Base-by-base conservation (phyloP, 2,113 vertebrate species). In the Hassar affinis region DNA sequence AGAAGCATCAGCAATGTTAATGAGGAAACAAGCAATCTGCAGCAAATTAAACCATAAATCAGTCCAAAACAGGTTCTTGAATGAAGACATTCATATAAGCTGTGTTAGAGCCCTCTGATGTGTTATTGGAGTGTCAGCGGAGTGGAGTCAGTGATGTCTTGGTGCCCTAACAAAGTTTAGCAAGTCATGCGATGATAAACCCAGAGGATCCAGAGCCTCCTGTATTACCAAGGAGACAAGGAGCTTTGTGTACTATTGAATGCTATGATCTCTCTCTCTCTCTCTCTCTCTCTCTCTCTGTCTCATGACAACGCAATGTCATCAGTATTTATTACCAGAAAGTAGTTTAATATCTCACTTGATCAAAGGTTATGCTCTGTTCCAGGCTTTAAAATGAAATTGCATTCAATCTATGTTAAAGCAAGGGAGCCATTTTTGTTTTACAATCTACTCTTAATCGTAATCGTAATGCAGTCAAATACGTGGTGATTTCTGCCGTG, bases 231-330 rank as follows among this genome's bases (percentile, higher is more conserved):
- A 52, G 18, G 35, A 66, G 45, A 57, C 80, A n/a, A 35, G 33
- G 12, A 66, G 47, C 81, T 75, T 42, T 84, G 82, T 88, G 52
- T 54, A 49, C 42, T 79, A 68, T 49, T 57, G 15, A 27, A 74
- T 87, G 68, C 80, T 25, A 27, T 81, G 8, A 69, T 56, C 54
- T 47, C 33, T 30, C 27, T 62, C 27, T 61, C n/a, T 14, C 25
- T 27, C n/a, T 30, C 59, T 62, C 59, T 62, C 59, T 27, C 61
- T 17, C 27, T 17, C 12, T 8, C 10, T 51, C 45, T 80, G 0
- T 80, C 47, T 69, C 30, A 33, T 51, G n/a, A 25, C 11, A 25
- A 54, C 20, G 20, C 12, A 59, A 49, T 30, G 38, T 72, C 35
- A 77, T 74, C 20, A 51, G 14, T 35, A 9, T 52, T 71, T 9